These are phyloP conservation scores for Bos indicus DNA, from an alignment of 2,113 vertebrate genomes.

Conservation along the genomic window DNA sequence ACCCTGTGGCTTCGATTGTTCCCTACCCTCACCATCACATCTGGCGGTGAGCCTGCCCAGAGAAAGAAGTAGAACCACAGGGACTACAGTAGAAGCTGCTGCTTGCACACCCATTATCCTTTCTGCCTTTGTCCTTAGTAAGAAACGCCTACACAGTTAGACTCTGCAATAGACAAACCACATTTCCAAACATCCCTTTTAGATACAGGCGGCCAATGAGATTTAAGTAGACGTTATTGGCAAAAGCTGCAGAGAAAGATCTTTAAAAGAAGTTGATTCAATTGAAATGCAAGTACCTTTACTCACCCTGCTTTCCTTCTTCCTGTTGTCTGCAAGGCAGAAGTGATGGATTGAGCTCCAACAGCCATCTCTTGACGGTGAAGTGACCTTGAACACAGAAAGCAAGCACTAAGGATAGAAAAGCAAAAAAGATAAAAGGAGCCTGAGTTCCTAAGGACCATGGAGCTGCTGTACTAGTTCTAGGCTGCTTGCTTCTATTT, in stretches of 20 bases:
- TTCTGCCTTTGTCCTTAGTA: background rate
- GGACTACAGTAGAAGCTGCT: background rate
- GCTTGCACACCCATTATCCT: background rate
- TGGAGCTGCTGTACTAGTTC: background rate
- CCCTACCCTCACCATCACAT: background rate
- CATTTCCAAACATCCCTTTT: background rate
- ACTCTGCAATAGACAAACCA: background rate
- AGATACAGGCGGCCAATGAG: background rate
- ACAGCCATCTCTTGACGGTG: background rate
- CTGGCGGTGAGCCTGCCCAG: rapidly evolving
- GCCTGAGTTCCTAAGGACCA: background rate
- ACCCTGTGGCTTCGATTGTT: background rate
- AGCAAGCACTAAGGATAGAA: background rate
- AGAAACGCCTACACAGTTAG: background rate
- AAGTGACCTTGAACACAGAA: background rate
- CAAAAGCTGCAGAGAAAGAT: background rate
- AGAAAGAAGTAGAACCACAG: background rate
- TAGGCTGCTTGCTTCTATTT: background rate
- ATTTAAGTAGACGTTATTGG: background rate
- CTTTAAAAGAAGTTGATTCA: background rate
- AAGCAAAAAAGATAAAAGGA: background rate
- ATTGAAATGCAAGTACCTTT: background rate
- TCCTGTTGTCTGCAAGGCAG: background rate
- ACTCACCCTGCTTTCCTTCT: background rate
- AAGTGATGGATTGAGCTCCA: background rate